Percentiles rank a stretch among this genome's conserved stretches.
phyloP scores from a whole-genome alignment of 1,140 invertebrate genomes.

The Rhynchophorus ferrugineus region DNA sequence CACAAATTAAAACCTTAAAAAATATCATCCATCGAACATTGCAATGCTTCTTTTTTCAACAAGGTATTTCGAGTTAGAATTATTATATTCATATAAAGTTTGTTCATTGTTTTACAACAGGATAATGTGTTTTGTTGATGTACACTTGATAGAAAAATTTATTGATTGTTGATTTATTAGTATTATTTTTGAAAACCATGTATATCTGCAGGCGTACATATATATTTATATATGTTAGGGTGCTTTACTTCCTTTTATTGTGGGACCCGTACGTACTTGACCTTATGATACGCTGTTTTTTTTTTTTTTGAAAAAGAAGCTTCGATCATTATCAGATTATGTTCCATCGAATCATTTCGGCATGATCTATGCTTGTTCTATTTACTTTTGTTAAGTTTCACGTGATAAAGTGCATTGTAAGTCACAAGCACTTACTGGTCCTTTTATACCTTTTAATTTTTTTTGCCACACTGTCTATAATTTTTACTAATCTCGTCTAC shows the following conservation, averaged over 20 bases:
- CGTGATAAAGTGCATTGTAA: neutral
- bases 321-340: neutral
- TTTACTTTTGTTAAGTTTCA: neutral
- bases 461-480: neutral
- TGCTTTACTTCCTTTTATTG: constrained; percentile 19
- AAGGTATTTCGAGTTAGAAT: constrained; percentile 30
- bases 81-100: constrained; percentile 13
- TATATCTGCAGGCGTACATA: constrained; percentile 34
- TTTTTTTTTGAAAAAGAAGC: neutral
- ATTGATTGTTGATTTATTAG: constrained; percentile 2
- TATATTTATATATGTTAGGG: constrained; percentile 20
- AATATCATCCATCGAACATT: constrained; percentile 37
- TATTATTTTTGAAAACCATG: constrained; percentile 31
- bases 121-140: neutral
- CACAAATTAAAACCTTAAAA: constrained; percentile 21
- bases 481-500: neutral
- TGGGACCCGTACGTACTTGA: constrained; percentile 10
- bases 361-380: neutral
- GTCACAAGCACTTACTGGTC: neutral
- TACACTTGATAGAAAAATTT: neutral
- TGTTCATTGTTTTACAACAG: constrained; percentile 13
- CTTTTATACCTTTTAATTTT: too few relatives aligned
- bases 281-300: constrained; percentile 1
- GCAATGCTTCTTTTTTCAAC: constrained; percentile 34
- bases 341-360: neutral